Percentiles rank a stretch among this genome's conserved stretches.
phyloP scores from a whole-genome alignment of 1,140 invertebrate species.

The Chymomyza costata region DNA sequence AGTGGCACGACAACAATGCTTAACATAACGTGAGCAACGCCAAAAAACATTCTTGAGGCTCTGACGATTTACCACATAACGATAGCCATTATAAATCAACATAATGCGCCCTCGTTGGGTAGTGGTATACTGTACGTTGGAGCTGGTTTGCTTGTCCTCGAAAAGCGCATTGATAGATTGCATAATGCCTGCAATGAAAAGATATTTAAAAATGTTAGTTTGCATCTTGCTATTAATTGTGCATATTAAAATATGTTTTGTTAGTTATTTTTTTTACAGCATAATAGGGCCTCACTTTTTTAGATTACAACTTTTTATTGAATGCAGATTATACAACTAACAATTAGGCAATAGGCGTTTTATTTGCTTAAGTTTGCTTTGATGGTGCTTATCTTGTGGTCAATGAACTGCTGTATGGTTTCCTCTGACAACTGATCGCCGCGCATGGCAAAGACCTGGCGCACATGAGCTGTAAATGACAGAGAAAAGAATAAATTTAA shows the following conservation, averaged over 20 bases:
- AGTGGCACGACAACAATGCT: conserved; percentile 66
- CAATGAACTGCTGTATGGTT: conserved; percentile 45
- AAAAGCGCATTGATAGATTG: conserved; percentile 57
- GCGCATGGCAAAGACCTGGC: conserved; percentile 59
- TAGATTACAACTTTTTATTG: conserved; percentile 29
- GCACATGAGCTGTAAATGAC: conserved; percentile 65
- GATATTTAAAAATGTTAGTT: not conserved
- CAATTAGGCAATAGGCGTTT: conserved; percentile 24
- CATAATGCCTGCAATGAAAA: conserved; percentile 48
- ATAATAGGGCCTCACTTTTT: conserved; percentile 14
- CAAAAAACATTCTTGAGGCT: conserved; percentile 74
- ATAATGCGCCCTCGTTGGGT: conserved; percentile 70
- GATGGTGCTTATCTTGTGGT: conserved; percentile 53
- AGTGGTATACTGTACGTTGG: conserved; percentile 58
- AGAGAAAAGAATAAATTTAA: not conserved
- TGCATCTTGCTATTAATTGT: too few relatives aligned
- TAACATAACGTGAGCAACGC: conserved; percentile 72
- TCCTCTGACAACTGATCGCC: conserved; percentile 34
- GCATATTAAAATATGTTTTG: too few relatives aligned
- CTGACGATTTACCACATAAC: conserved; percentile 71
- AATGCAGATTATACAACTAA: conserved; percentile 38
- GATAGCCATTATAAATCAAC: conserved; percentile 70
- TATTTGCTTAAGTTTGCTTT: conserved; percentile 14
- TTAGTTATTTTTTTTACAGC: too few relatives aligned
- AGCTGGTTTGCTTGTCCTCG: conserved; percentile 52